Conservation (phyloP, 2,113 vertebrate species). For the Trichechus manatus region DNA sequence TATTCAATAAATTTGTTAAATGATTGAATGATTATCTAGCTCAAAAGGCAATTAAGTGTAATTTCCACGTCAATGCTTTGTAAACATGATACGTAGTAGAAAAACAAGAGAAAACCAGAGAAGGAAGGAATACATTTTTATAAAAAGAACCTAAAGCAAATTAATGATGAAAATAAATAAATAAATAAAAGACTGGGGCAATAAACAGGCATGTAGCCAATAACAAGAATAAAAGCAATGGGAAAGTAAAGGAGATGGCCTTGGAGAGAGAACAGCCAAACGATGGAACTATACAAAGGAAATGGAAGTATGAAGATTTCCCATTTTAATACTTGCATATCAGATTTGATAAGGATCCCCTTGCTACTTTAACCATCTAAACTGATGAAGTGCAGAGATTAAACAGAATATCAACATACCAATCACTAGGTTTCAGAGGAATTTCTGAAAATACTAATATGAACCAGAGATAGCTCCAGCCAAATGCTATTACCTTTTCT, state of each 20-base stretch:
- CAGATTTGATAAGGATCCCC: not conserved
- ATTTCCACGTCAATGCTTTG: constrained; percentile 31
- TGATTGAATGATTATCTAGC: not conserved
- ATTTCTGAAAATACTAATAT: constrained; percentile 49
- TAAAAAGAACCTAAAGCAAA: not conserved
- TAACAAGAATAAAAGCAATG: constrained; percentile 35
- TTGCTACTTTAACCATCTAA: not conserved
- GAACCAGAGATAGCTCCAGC: not conserved
- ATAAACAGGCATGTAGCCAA: not conserved
- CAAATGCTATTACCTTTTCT: not conserved
- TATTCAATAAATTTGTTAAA: constrained; percentile 30
- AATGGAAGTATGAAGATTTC: not conserved
- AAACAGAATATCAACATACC: not conserved
- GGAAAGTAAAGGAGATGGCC: not conserved
- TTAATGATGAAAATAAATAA: not conserved
- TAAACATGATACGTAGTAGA: not conserved
- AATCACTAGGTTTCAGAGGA: constrained; percentile 25
- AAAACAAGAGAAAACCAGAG: not conserved
- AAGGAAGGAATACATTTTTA: not conserved
- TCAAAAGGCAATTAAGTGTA: not conserved
- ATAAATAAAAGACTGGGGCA: not conserved
- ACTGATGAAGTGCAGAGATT: not conserved
- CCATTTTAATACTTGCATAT: not conserved
- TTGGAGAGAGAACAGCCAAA: not conserved
- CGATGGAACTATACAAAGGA: not conserved